Evolutionary conservation across 2,888 invertebrate genomes (phyloP), one percentile per base, ranked within the genome.

Genomic region (Dermolepida albohirtum): DNA sequence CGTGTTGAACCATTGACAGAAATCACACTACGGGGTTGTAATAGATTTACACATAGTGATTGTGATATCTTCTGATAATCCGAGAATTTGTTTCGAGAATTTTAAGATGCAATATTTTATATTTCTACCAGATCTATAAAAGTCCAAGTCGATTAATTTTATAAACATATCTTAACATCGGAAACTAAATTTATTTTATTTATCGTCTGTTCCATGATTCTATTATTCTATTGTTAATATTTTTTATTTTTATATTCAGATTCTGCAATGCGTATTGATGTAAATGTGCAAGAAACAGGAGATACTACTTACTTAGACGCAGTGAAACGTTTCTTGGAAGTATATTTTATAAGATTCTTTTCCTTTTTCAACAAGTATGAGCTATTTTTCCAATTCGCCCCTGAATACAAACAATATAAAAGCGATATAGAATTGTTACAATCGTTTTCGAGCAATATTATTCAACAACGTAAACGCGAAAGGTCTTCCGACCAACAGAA

Each of bases 261-360:
- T 66, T 68, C 73, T 27, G 72, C 74, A 5, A 74, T 74, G 74
- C 68, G 70, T 39, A 73, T 71, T 27, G 72, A 72, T 39, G 67
- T 71, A 16, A 70, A 72, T 47, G 71, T 69, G 0, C 71, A 71
- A 65, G 43, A 63, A 39, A 69, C 71, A 8, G 67, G 68, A 7
- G 70, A 72, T 39, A 67, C 67, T 7, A 71, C 71, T 29, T 74
- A 74, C 64, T 68, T 69, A 12, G 69, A 69, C n/a, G 72, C 73
- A 4, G 68, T 69, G 10, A 67, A 70, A 5, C 64, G 51, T 12
- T 74, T 71, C 44, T 47, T 74, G 62, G 69, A 67, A 57, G 70
- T 74, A 40, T 73, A 71, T 50, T 71, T 74, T 16, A 68, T 27
- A 12, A 54, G 74, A 44, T 72, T 68, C 43, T 74, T 74, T 51